phyloP scores from a whole-genome alignment of 2,113 vertebrate species.

The Oreamnos americanus region DNA sequence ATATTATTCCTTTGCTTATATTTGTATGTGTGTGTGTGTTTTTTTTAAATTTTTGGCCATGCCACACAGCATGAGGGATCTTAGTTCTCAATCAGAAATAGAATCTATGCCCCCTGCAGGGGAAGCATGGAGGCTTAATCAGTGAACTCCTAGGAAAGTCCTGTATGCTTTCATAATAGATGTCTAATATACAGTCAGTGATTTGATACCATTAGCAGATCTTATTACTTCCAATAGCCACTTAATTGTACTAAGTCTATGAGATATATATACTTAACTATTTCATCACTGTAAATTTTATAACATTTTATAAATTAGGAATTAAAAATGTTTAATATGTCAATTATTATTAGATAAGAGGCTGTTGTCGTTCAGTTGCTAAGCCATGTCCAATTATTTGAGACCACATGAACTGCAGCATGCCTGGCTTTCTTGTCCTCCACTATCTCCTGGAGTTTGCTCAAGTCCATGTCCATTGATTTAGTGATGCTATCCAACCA shows the following conservation, averaged over 20 bases:
- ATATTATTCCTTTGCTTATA: not conserved
- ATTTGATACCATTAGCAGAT: not conserved
- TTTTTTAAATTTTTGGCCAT: not conserved
- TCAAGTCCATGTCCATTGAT: too few species aligned
- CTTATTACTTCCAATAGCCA: not conserved
- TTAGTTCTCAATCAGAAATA: not conserved
- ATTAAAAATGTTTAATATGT: not conserved
- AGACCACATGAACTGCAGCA: too few species aligned
- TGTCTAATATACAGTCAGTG: not conserved
- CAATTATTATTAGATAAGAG: not conserved
- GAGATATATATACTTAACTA: not conserved
- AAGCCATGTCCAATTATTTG: too few species aligned
- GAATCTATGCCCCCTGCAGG: not conserved
- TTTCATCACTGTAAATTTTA: not conserved
- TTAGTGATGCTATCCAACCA: too few species aligned
- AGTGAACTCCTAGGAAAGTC: not conserved
- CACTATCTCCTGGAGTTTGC: too few species aligned
- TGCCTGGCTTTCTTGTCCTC: too few species aligned
- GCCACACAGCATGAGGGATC: not conserved
- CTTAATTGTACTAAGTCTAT: not conserved
- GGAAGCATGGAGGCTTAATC: not conserved
- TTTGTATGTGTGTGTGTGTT: too few species aligned
- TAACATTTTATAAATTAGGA: not conserved
- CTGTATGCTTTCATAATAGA: not conserved
- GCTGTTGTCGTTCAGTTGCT: too few species aligned